Evolutionary conservation across 2,797 vertebrate genomes (phyloP).

Genomic region (Silurus lanzhouensis): DNA sequence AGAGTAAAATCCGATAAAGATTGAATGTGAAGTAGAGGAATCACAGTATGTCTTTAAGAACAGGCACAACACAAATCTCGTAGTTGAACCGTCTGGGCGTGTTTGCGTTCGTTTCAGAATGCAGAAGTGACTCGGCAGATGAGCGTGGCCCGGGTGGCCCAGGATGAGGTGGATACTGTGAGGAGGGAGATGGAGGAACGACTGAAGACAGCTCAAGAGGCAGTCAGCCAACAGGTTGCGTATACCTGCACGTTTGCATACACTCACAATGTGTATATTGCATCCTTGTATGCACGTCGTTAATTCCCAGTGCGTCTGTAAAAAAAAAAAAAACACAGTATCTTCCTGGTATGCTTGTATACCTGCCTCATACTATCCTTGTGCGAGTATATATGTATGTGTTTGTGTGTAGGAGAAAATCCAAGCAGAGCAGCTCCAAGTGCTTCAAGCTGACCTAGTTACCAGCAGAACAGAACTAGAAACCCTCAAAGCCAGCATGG

Average conservation of each 20-base stretch:
- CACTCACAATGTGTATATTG: conserved; percentile 26
- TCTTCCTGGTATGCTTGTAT: conserved; percentile 17
- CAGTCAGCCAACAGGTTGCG: conserved; percentile 81
- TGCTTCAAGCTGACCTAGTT: conserved; percentile 82
- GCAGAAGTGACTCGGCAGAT: conserved; percentile 96
- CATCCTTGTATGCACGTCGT: neutral
- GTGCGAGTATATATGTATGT: conserved; percentile 18
- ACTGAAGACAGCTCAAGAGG: conserved; percentile 82
- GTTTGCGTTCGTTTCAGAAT: conserved; percentile 73
- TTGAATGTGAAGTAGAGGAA: neutral
- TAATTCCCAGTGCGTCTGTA: conserved; percentile 1
- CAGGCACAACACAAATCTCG: neutral
- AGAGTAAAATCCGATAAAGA: neutral
- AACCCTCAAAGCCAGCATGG: conserved; percentile 75
- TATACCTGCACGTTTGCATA: conserved; percentile 14
- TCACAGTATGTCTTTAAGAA: neutral
- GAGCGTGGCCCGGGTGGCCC: conserved; percentile 83
- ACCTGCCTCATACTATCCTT: conserved; percentile 23
- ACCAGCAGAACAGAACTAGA: conserved; percentile 83
- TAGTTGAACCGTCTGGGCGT: neutral
- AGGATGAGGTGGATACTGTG: conserved; percentile 86
- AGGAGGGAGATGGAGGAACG: conserved; percentile 88
- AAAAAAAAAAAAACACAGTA: neutral
- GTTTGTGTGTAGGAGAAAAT: conserved; percentile 78
- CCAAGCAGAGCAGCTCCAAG: conserved; percentile 84